Percentiles rank a stretch among this genome's conserved stretches.
Evolutionary conservation across 92 coral and sea anemone species (phyloP).

Genomic region (Nematostella vectensis): DNA sequence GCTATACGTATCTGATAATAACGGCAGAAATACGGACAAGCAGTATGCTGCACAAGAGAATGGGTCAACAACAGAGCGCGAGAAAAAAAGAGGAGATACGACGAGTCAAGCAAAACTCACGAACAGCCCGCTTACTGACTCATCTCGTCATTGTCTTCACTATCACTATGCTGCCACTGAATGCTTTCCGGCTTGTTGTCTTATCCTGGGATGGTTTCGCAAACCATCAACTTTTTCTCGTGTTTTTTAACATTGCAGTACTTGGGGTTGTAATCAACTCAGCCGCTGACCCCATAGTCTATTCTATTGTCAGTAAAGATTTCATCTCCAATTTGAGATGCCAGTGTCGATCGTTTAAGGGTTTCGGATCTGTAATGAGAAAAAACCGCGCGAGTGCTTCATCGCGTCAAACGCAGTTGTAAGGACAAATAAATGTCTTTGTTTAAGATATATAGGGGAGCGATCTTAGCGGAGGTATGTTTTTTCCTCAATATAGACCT

Average conservation of each 20-base stretch:
- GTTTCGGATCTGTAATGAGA: too few species aligned
- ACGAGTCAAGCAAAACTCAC: constrained; percentile 23
- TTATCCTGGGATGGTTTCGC: constrained; percentile 4
- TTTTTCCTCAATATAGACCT: too few species aligned
- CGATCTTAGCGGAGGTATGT: too few species aligned
- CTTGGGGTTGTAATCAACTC: constrained; percentile 30
- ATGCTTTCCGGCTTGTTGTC: constrained; percentile 11
- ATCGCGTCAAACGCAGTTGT: too few species aligned
- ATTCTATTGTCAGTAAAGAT: constrained; percentile 31
- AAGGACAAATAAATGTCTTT: too few species aligned
- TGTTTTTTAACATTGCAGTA: constrained; percentile 10
- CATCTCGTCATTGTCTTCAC: constrained; percentile 46
- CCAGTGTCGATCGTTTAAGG: too few species aligned
- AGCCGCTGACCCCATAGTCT: constrained; percentile 47
- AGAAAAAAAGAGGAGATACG: constrained; percentile 11
- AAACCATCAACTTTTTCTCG: constrained; percentile 10
- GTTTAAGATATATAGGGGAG: too few species aligned
- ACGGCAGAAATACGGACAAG: constrained; percentile 27
- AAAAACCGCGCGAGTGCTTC: too few species aligned
- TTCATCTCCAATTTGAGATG: constrained; percentile 12
- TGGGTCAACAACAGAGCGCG: constrained; percentile 10
- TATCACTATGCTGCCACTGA: constrained; percentile 47
- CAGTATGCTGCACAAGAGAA: constrained; percentile 16
- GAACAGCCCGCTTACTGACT: constrained; percentile 38
- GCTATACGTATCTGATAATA: constrained; percentile 33